Base-by-base conservation (phyloP, 2,888 invertebrate species). In the Diarsia rubi region DNA sequence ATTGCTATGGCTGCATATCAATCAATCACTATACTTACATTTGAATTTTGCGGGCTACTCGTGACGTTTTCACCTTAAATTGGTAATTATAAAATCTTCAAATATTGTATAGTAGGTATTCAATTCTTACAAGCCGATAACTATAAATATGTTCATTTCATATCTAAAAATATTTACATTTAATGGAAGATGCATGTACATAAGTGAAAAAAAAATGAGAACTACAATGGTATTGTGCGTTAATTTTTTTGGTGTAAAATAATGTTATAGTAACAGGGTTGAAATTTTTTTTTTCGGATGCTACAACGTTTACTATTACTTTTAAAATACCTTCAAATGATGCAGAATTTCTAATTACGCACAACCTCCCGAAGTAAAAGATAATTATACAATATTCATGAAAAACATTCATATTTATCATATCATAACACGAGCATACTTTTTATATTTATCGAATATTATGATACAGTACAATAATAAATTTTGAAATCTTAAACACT, bases 401-500 rank as follows among this genome's bases (percentile, higher is more conserved):
- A 90, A 90, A 91, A 92, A 90, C 93, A 90, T 91, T 90, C 94
- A 91, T 85, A 90, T 88, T 89, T 88, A 90, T 89, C 91, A 90
- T 88, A 82, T 89, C 88, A 82, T 89, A 90, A 92, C 90, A 90
- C 91, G 90, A 91, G 78, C 86, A 87, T 84, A 84, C 86, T 84
- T 82, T 85, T 85, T 81, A 82, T 87, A 84, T 83, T 86, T 86
- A 83, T 88, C 82, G 84, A 84, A 85, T 84, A 85, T 83, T 84
- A 84, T 87, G 83, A 92, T 94, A 95, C 92, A 90, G 92, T 95
- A 95, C 94, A 94, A 93, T 94, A 90, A 94, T 92, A 94, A 87
- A 95, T 95, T 96, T 95, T 91, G 94, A 95, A 95, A 94, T 87
- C 95, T 96, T 95, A 96, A 79, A 90, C 83, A 82, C 93, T 94